These are phyloP conservation scores for Apotomis betuletana DNA, from an alignment of 2,888 invertebrate species.

Conservation along the genomic window DNA sequence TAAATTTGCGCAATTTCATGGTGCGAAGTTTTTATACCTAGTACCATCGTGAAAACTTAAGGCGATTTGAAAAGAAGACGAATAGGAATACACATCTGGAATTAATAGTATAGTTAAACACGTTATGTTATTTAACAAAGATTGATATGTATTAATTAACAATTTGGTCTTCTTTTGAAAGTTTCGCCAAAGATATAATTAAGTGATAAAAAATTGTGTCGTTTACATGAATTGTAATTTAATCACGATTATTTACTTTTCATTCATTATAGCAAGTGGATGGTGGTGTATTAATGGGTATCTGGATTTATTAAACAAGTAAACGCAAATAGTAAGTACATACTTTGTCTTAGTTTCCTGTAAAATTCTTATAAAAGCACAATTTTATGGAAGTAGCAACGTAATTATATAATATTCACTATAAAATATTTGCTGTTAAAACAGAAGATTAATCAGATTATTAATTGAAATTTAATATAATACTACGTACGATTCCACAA, in stretches of 20 bases:
- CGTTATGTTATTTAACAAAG: too few species aligned
- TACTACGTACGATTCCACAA: too few species aligned
- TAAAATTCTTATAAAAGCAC: too few species aligned
- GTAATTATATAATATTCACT: too few species aligned
- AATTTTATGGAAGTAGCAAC: too few species aligned
- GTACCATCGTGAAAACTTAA: neutral
- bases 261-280: neutral
- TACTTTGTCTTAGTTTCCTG: neutral
- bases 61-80: neutral
- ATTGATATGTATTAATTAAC: too few species aligned
- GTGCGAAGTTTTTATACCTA: neutral
- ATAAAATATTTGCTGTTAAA: too few species aligned
- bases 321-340: neutral
- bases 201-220: neutral
- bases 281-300: neutral
- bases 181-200: neutral
- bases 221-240: neutral
- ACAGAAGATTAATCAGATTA: too few species aligned
- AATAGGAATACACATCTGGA: too few species aligned
- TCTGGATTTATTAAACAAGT: neutral
- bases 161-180: too few species aligned
- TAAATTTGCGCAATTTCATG: slow-evolving; percentile 11
- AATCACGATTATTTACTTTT: neutral
- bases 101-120: too few species aligned
- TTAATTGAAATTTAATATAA: too few species aligned